Percentiles rank a stretch among this genome's conserved stretches.
These are phyloP conservation scores for Triplophysa tibetana DNA, from an alignment of 2,113 vertebrate species.

Conservation along the genomic window DNA sequence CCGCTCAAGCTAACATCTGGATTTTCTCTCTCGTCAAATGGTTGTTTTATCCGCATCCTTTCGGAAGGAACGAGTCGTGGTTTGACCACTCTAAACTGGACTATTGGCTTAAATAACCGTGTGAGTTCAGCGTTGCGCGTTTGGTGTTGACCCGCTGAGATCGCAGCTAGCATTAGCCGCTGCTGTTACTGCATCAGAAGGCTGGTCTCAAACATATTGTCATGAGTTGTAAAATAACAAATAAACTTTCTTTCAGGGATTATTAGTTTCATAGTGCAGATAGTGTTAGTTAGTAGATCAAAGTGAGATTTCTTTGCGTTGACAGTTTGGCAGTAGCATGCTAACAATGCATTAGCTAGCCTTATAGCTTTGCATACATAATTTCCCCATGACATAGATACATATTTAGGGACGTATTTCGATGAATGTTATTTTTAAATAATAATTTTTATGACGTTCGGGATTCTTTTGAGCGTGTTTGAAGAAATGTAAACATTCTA, in stretches of 20 bases:
- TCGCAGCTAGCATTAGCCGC: slow-evolving; percentile 22
- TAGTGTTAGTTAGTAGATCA: not conserved
- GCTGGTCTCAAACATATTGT: not conserved
- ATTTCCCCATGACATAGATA: not conserved
- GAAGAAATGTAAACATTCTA: slow-evolving; percentile 8
- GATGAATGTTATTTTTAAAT: not conserved
- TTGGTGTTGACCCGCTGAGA: slow-evolving; percentile 12
- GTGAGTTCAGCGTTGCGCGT: not conserved
- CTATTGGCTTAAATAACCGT: not conserved
- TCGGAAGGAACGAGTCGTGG: not conserved
- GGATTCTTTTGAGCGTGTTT: not conserved
- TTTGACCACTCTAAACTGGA: not conserved
- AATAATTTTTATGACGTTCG: not conserved
- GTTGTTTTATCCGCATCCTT: not conserved
- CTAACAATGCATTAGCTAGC: slow-evolving; percentile 37
- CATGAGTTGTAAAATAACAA: not conserved
- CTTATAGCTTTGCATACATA: not conserved
- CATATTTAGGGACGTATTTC: not conserved
- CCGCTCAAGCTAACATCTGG: slow-evolving; percentile 11
- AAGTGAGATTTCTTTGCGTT: slow-evolving; percentile 16
- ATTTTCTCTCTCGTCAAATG: not conserved
- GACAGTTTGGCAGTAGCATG: slow-evolving; percentile 33
- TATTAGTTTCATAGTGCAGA: not conserved
- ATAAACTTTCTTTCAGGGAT: not conserved
- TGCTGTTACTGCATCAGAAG: not conserved